Evolutionary conservation across 2,113 vertebrate genomes (phyloP), one percentile per base, ranked within the genome.

Genomic region (Bombycilla garrulus): DNA sequence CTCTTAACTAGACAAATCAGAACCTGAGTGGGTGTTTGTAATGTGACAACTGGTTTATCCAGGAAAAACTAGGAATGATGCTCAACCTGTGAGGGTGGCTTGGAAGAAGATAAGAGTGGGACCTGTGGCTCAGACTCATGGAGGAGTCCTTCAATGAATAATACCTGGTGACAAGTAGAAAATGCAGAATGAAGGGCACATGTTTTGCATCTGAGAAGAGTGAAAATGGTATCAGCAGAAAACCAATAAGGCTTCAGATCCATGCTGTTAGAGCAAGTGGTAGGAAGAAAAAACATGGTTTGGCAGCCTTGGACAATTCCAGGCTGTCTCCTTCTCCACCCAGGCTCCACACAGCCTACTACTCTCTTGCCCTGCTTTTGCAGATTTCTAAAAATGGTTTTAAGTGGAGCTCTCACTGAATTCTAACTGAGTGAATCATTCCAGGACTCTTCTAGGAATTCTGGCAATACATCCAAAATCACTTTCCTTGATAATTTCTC

Each of bases 81-180:
- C 26, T 82, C 35, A 60, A 4, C 0, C 1, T 8, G 5, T 86
- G 28, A 2, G 7, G 1, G 15, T 44, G 33, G 3, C 64, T 78
- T 64, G 40, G 36, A 72, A 53, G 28, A 53, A 62, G 7, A 8
- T 51, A 54, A 71, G 35, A 85, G 26, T 26, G 9, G 4, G 8
- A 7, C 19, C 53, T 36, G 18, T 58, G 38, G 24, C 26, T 74
- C 48, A 82, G 51, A 64, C 24, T 67, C 40, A 12, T 0, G 2
- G 9, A 35, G 10, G 8, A 40, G 2, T 79, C 21, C 23, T 73
- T 87, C 16, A 60, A 0, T 53, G 48, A 82, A 31, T 38, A 42
- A 17, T 42, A 45, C 35, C 36, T 51, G 42, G 16, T 61, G 36
- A 45, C 16, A 88, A 82, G 29, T 9, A 92, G 45, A 50, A 90